Base-by-base conservation (phyloP, 2,113 vertebrate species). In the Rhea americana region DNA sequence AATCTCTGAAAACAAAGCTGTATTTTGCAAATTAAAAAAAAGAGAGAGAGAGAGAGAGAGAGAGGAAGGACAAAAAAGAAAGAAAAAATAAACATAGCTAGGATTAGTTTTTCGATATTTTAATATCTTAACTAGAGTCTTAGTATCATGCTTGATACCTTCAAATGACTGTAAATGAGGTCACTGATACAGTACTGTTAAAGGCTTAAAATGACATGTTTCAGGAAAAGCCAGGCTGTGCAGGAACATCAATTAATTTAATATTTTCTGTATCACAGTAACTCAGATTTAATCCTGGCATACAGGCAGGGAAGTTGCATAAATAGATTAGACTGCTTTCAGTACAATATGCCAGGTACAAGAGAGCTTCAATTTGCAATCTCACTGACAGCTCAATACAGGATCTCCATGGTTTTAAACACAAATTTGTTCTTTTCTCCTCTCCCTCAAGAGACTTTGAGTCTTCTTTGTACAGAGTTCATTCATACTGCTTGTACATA, bases 261-360 rank as follows among this genome's bases (percentile, higher is more conserved):
- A 76, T 82, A 83, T 88, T 90, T 95, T 82, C 80, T 82, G 63
- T 51, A 87, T 24, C 55, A 82, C 63, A 91, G 22, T 87, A 93
- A 87, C 41, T 89, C 63, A 73, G 67, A 74, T 87, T 87, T 89
- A 95, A 87, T 80, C 87, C 92, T 74, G 77, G 82, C n/a, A 58
- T 10, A 21, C 71, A 70, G 67, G 26, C 28, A 14, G 63, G 39
- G 37, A 89, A 92, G 62, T 84, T 72, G 43, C 53, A 7, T 92
- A 94, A 96, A 19, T 43, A 87, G 67, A 85, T 89, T 67, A 89
- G 51, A 43, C 43, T 89, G 84, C 30, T 87, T 91, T 58, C 89
- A 91, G 74, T 41, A 87, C 37, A 94, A 37, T 9, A 75, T 41
- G 66, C 58, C 81, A 96, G 75, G 84, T 72, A 90, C 2, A 4